Conservation (phyloP, 2,113 vertebrate species). For the Rhinopomastus cyanomelas region DNA sequence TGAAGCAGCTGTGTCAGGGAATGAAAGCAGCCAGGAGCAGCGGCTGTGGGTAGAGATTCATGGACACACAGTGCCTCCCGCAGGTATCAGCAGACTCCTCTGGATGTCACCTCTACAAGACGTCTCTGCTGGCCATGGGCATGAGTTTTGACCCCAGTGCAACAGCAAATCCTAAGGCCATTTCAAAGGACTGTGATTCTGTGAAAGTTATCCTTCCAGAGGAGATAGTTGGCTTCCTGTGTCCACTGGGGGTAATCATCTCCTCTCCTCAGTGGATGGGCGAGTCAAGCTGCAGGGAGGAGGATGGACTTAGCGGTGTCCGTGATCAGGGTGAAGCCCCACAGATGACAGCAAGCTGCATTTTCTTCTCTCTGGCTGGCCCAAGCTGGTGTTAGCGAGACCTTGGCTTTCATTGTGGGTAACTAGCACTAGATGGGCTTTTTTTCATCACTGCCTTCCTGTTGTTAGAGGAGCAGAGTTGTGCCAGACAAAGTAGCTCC, state of each 20-base stretch:
- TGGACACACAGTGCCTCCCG: background rate
- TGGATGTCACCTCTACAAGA: background rate
- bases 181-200: background rate
- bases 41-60: background rate
- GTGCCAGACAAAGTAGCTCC: background rate
- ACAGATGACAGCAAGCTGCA: background rate
- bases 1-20: accelerated
- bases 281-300: background rate
- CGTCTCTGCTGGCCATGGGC: accelerated
- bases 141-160: background rate
- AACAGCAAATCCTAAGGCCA: accelerated
- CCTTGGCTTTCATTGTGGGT: background rate
- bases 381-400: accelerated
- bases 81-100: background rate
- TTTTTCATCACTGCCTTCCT: accelerated
- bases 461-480: background rate
- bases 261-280: background rate
- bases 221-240: background rate
- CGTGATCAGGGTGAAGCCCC: background rate
- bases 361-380: background rate
- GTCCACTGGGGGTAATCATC: background rate
- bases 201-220: background rate
- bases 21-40: background rate
- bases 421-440: background rate
- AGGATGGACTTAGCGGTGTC: background rate